Evolutionary conservation across 2,113 vertebrate species (phyloP).

Genomic region (Sturnus vulgaris): DNA sequence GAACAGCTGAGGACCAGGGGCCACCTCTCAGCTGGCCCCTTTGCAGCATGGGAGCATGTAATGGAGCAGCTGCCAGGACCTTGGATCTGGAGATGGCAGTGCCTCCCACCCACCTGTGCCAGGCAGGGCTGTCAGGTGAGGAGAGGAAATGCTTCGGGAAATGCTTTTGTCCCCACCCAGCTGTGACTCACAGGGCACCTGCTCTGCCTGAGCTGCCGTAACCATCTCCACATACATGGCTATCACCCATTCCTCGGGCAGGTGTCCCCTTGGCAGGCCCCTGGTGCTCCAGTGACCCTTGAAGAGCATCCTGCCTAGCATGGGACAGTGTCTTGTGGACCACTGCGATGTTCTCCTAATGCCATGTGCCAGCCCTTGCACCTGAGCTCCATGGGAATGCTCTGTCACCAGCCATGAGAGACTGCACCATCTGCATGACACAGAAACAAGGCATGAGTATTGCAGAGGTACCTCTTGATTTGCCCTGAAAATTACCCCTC

Average conservation of each 20-base stretch:
- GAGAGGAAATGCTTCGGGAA: neutral
- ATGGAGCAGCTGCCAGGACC: neutral
- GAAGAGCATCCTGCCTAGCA: neutral
- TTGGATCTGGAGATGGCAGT: neutral
- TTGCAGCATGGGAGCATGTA: neutral
- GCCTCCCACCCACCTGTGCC: neutral
- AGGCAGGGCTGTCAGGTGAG: accelerated
- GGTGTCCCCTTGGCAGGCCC: neutral
- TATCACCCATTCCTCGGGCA: neutral
- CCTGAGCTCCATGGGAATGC: neutral
- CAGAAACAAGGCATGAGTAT: neutral
- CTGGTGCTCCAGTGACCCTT: neutral
- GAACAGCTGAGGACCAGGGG: neutral
- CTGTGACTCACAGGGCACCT: neutral
- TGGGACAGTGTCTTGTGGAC: accelerated
- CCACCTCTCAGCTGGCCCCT: neutral
- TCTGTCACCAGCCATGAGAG: neutral
- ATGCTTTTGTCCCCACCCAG: neutral
- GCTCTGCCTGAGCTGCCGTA: neutral
- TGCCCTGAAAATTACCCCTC: neutral
- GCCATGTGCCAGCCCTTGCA: neutral
- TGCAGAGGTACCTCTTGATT: neutral
- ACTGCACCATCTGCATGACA: neutral
- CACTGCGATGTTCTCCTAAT: accelerated
- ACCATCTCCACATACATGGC: accelerated